Evolutionary conservation across 2,113 vertebrate genomes (phyloP).

Genomic region (Chitala chitala): DNA sequence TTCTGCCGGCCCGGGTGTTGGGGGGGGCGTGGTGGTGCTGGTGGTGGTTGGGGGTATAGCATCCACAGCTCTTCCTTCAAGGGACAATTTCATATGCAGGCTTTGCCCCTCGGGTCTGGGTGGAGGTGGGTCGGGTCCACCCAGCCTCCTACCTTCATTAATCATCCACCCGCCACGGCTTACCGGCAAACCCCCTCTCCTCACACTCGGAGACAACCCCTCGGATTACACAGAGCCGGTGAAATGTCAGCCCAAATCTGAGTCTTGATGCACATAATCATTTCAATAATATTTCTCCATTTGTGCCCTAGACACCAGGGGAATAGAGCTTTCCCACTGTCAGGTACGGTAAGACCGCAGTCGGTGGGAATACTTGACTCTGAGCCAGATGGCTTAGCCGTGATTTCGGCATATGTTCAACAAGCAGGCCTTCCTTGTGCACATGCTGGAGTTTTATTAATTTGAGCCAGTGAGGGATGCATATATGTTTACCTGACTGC

Average conservation of each 20-base stretch:
- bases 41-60: background rate
- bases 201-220: constrained; percentile 98
- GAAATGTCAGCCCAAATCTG: constrained; percentile 99
- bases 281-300: constrained; percentile 99
- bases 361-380: constrained; percentile 99
- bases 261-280: constrained; percentile 99
- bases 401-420: constrained; percentile 99
- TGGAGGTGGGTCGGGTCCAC: constrained; percentile 94
- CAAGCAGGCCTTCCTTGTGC: constrained; percentile 92
- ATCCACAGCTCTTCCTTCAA: constrained; percentile 48
- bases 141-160: constrained; percentile 97
- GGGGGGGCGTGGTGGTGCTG: too few species aligned
- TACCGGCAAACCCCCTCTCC: constrained; percentile 89
- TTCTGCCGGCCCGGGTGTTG: constrained; percentile 29
- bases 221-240: constrained; percentile 99
- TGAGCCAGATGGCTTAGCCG: constrained; percentile 99
- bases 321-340: constrained; percentile 99
- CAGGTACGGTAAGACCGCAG: constrained; percentile 98
- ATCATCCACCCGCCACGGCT: constrained; percentile 92
- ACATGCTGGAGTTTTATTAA: constrained; percentile 97
- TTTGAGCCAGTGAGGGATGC: constrained; percentile 79
- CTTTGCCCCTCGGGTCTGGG: constrained; percentile 89
- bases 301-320: constrained; percentile 97
- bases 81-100: constrained; percentile 82
- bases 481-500: constrained; percentile 9